Evolutionary conservation across 2,113 vertebrate species (phyloP).

Genomic region (Centrocercus urophasianus): DNA sequence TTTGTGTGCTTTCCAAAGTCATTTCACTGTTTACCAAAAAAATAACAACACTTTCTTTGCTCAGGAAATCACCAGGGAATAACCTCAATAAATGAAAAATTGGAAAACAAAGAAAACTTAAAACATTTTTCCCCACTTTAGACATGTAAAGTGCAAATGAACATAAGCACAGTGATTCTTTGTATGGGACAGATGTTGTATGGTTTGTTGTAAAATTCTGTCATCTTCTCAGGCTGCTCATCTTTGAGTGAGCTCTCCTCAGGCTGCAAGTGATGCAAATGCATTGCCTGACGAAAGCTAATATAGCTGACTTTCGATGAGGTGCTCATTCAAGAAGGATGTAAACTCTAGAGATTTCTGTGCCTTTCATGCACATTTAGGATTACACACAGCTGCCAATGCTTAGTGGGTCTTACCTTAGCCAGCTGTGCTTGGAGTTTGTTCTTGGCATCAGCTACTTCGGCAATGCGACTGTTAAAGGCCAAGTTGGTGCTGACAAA

Average conservation of each 20-base stretch:
- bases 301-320: not conserved
- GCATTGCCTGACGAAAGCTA: not conserved
- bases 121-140: not conserved
- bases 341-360: not conserved
- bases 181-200: not conserved
- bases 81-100: not conserved
- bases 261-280: rapidly evolving
- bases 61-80: not conserved
- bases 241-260: not conserved
- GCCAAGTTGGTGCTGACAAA: conserved; percentile 74
- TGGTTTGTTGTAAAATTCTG: not conserved
- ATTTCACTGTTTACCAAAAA: not conserved
- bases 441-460: conserved; percentile 72
- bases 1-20: not conserved
- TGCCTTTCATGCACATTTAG: not conserved
- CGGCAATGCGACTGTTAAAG: conserved; percentile 55
- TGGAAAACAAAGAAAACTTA: not conserved
- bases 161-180: not conserved
- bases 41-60: not conserved
- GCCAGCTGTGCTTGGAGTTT: conserved; percentile 74
- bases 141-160: not conserved
- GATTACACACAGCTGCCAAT: not conserved
- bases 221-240: not conserved
- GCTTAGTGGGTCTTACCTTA: conserved; percentile 60
- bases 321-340: not conserved